Evolutionary conservation across 2,113 vertebrate species (phyloP).

Genomic region (Nannospalax galili): DNA sequence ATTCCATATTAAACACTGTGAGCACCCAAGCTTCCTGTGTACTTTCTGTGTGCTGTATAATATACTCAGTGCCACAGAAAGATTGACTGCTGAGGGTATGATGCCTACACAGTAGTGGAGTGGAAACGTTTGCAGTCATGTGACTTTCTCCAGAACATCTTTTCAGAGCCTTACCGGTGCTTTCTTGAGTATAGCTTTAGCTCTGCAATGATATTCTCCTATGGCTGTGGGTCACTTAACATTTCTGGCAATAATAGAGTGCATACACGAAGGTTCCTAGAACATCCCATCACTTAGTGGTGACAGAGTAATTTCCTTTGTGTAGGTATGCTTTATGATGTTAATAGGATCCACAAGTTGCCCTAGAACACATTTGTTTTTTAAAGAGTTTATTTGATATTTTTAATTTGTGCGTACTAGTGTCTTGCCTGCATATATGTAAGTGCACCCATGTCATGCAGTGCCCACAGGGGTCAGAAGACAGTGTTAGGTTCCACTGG

Average conservation of each 20-base stretch:
- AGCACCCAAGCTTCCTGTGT: fast-evolving
- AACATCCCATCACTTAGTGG: neutral
- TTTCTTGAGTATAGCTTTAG: neutral
- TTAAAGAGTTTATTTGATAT: no score
- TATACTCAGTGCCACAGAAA: neutral
- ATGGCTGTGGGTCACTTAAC: no score
- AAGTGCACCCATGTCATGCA: no score
- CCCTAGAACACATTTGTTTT: neutral
- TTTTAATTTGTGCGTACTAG: no score
- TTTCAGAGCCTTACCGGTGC: fast-evolving
- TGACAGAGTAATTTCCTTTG: neutral
- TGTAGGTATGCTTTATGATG: neutral
- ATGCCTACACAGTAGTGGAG: neutral
- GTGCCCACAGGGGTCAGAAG: no score
- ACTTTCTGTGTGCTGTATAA: neutral
- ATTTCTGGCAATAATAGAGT: no score
- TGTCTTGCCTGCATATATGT: no score
- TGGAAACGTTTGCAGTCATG: neutral
- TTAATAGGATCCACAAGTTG: neutral
- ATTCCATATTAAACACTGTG: neutral
- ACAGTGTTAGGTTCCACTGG: neutral
- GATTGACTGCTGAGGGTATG: neutral
- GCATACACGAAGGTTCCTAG: neutral
- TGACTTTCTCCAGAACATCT: neutral
- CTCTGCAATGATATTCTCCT: neutral